These are phyloP conservation scores for Acanthurus tractus DNA, from an alignment of 2,797 vertebrate species.

Conservation along the genomic window DNA sequence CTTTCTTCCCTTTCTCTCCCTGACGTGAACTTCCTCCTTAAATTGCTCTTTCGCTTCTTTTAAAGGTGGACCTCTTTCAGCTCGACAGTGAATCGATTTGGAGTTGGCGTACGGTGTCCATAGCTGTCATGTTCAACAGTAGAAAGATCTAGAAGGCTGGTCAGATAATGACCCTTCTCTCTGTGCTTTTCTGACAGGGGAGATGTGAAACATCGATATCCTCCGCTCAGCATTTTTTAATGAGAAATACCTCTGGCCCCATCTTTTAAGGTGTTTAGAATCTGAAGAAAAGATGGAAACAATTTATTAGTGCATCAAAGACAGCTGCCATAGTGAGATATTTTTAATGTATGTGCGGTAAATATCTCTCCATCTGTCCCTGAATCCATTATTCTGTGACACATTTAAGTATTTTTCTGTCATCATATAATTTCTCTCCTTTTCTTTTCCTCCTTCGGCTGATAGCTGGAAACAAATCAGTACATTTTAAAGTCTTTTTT, in stretches of 20 bases:
- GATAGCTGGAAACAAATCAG: too few relatives aligned
- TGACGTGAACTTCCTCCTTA: conserved; percentile 26
- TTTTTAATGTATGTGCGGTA: background rate
- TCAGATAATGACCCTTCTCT: conserved; percentile 59
- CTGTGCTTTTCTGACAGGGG: conserved; percentile 51
- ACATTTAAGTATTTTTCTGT: background rate
- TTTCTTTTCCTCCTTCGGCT: background rate
- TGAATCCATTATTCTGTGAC: background rate
- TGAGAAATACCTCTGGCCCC: conserved; percentile 47
- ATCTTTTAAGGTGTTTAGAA: conserved; percentile 24
- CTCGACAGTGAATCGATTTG: conserved; percentile 48
- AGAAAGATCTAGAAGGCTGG: conserved; percentile 40
- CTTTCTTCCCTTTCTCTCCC: background rate
- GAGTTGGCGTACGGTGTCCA: conserved; percentile 26
- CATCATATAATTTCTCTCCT: background rate
- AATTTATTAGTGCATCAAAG: conserved; percentile 5
- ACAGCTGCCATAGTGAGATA: conserved; percentile 5
- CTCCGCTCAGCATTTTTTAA: conserved; percentile 60
- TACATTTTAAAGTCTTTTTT: too few relatives aligned
- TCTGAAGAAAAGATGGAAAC: background rate
- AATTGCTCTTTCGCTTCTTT: conserved; percentile 25
- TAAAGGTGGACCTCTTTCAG: conserved; percentile 24
- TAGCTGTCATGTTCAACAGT: conserved; percentile 73
- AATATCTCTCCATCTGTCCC: background rate
- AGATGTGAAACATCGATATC: conserved; percentile 56